These are phyloP conservation scores for Tethea ocularis DNA, from an alignment of 2,888 invertebrate genomes.

Conservation along the genomic window DNA sequence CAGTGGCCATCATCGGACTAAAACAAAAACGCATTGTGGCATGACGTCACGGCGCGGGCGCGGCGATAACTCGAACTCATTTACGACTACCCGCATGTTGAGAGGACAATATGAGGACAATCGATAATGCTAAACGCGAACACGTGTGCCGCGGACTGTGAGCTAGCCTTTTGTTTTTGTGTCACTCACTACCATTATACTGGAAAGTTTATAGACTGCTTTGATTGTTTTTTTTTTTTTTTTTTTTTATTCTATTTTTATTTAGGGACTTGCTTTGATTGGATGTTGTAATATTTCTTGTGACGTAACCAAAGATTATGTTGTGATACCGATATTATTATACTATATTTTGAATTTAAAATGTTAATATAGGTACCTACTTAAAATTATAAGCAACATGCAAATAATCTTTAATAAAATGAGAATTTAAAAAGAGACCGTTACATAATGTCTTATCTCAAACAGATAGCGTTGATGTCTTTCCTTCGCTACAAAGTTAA, in stretches of 20 bases:
- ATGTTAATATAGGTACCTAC: too few species aligned
- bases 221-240: not conserved
- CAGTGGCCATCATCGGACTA: conserved; percentile 24
- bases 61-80: conserved; percentile 46
- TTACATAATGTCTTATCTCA: not conserved
- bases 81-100: conserved; percentile 70
- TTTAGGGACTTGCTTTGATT: not conserved
- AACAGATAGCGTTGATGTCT: not conserved
- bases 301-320: too few species aligned
- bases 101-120: conserved; percentile 72
- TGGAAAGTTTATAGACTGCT: conserved; percentile 12
- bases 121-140: conserved; percentile 74
- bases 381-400: too few species aligned
- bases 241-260: not conserved
- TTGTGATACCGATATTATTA: too few species aligned
- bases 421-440: not conserved
- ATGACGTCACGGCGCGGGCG: conserved; percentile 56
- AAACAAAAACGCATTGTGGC: conserved; percentile 68
- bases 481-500: not conserved
- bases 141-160: conserved; percentile 65
- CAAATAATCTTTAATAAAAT: too few species aligned
- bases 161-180: conserved; percentile 57
- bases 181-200: conserved; percentile 31
- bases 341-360: too few species aligned
- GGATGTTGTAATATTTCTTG: too few species aligned